phyloP scores from a whole-genome alignment of 2,888 invertebrate genomes.

The Morpho helenor region DNA sequence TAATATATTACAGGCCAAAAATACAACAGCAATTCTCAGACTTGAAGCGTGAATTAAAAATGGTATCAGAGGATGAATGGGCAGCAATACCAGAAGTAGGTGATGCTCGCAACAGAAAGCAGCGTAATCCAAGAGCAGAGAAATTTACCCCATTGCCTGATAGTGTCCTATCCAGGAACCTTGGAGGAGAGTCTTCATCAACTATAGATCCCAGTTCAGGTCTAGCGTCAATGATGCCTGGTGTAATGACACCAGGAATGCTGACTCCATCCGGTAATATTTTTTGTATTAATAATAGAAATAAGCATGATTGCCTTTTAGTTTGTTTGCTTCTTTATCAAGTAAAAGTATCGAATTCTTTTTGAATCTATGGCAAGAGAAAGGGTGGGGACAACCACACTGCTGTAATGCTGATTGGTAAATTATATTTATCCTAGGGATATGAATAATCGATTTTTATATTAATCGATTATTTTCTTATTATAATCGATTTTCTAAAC shows the following conservation, averaged over 20 bases:
- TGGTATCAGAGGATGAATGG: constrained; percentile 96
- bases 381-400: no score
- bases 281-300: no score
- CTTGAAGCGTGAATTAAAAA: constrained; percentile 91
- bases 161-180: constrained; percentile 92
- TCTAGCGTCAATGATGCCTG: constrained; percentile 91
- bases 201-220: constrained; percentile 93
- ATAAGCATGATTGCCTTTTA: no score
- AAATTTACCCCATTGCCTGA: constrained; percentile 99
- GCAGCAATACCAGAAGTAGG: constrained; percentile 98
- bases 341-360: no score
- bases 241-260: constrained; percentile 92
- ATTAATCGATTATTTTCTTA: no score
- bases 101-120: constrained; percentile 98
- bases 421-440: not conserved
- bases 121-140: constrained; percentile 96
- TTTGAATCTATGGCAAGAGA: no score
- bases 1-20: constrained; percentile 84
- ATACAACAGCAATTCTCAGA: constrained; percentile 99
- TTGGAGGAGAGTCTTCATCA: constrained; percentile 88
- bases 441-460: no score
- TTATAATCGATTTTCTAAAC: no score
- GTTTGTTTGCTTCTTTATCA: no score
- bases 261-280: constrained; percentile 86
- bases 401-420: not conserved